Evolutionary conservation across 1,140 invertebrate genomes (phyloP), one percentile per base, ranked within the genome.

Genomic region (Cotesia chilonis): DNA sequence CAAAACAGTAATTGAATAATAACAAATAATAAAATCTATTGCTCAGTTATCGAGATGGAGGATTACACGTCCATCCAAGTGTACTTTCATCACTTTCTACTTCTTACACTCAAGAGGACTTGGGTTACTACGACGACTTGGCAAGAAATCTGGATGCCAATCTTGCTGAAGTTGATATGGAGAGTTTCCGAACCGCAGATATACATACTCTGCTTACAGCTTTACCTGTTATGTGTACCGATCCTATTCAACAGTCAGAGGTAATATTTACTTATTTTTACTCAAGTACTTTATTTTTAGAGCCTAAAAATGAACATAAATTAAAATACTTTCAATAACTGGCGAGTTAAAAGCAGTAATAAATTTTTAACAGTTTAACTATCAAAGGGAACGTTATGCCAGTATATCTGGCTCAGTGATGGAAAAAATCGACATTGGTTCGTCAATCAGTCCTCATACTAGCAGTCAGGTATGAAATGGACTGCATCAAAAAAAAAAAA

Each of bases 121-220:
- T 93, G 70, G 90, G 92, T 69, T 93, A 93, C 77, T 96, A 96
- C 81, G 94, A 96, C 81, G 94, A 94, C 79, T 85, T 96, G 74
- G 92, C 95, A 52, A 91, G 94, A 80, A 94, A 96, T 83, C 88
- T 96, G 81, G 96, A 97, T 87, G 95, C 94, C 69, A 96, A 96
- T 84, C 89, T 97, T 76, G 96, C 96, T 35, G 94, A 97, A 87
- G 95, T 96, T 41, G 96, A 97, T 83, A 97, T 97, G 93, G 95
- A 97, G 85, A 95, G 94, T 82, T 97, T 96, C 87, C 91, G 92
- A 74, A 94, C 94, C 6, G 93, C 96, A 85, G 95, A 97, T 81
- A 97, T 97, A 80, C 93, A 95, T 80, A 94, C 93, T 71, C 88
- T 96, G 78, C 89, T 96, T 59, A 92, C 92, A 41, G 92, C 93